A percentile compares a stretch with the other conserved stretches of the same genome.
Conservation (phyloP, 2,797 vertebrate genomes). For the Eurystomus glaucurus region DNA sequence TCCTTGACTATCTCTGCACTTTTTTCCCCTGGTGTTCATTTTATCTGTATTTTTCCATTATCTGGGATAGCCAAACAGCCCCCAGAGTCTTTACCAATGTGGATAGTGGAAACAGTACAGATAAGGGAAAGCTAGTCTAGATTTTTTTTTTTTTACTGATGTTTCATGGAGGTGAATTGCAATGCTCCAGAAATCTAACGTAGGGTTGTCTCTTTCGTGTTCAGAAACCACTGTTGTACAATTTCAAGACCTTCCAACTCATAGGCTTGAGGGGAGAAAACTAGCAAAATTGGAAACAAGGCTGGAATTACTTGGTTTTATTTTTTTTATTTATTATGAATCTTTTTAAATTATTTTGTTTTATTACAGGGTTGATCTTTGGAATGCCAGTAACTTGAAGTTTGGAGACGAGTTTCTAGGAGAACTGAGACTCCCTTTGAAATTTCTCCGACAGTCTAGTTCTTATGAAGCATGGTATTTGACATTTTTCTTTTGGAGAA, state of each 20-base stretch:
- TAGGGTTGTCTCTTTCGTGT: background rate
- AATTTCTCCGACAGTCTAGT: constrained; percentile 91
- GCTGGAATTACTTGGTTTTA: background rate
- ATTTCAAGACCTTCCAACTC: background rate
- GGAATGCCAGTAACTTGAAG: constrained; percentile 98
- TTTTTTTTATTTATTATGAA: background rate
- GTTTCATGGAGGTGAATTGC: background rate
- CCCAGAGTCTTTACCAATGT: background rate
- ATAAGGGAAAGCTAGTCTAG: background rate
- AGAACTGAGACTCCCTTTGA: constrained; percentile 92
- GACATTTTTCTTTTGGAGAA: constrained; percentile 48
- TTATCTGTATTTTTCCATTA: background rate
- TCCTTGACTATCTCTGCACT: background rate
- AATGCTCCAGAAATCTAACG: background rate
- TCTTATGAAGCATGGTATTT: constrained; percentile 94
- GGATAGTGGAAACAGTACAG: background rate
- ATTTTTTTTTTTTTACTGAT: background rate
- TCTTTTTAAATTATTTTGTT: background rate
- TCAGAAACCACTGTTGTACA: background rate
- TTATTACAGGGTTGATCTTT: constrained; percentile 93
- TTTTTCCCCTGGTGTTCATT: background rate
- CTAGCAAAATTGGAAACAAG: background rate
- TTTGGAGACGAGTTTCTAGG: constrained; percentile 98
- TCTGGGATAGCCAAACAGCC: background rate
- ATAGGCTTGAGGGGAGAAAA: background rate